A percentile compares a stretch with the other conserved stretches of the same genome.
Conservation (phyloP, 1,140 invertebrate genomes). For the Gonioctena quinquepunctata region DNA sequence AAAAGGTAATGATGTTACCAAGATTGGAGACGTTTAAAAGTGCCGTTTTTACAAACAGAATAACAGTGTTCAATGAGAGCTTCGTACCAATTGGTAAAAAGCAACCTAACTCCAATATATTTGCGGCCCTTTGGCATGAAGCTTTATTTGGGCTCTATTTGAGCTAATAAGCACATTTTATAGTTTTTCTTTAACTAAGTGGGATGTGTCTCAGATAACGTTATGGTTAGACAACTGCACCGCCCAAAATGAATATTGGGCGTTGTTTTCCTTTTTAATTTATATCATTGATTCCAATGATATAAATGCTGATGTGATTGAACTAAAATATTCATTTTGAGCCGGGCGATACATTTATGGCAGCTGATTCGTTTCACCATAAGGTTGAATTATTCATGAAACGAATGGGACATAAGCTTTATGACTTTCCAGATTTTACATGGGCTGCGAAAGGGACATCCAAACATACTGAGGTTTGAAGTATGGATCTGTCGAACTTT, state of each 20-base stretch:
- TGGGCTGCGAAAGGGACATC: too few relatives aligned
- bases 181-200: background rate
- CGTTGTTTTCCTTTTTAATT: constrained; percentile 32
- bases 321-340: constrained; percentile 46
- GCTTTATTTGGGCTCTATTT: background rate
- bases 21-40: background rate
- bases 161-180: background rate
- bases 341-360: constrained; percentile 44
- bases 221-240: constrained; percentile 42
- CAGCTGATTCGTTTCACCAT: constrained; percentile 43
- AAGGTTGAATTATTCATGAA: constrained; percentile 39
- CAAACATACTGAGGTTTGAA: too few relatives aligned
- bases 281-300: constrained; percentile 33
- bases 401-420: constrained; percentile 6
- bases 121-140: too few relatives aligned
- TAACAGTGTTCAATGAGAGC: background rate
- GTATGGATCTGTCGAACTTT: too few relatives aligned
- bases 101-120: background rate
- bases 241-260: constrained; percentile 25
- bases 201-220: constrained; percentile 19
- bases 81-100: background rate
- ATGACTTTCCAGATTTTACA: too few relatives aligned
- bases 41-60: too few relatives aligned
- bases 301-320: constrained; percentile 25
- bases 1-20: background rate